Percentiles rank a stretch among this genome's conserved stretches.
Conservation (phyloP, 2,888 invertebrate genomes). For the Rutpela maculata region DNA sequence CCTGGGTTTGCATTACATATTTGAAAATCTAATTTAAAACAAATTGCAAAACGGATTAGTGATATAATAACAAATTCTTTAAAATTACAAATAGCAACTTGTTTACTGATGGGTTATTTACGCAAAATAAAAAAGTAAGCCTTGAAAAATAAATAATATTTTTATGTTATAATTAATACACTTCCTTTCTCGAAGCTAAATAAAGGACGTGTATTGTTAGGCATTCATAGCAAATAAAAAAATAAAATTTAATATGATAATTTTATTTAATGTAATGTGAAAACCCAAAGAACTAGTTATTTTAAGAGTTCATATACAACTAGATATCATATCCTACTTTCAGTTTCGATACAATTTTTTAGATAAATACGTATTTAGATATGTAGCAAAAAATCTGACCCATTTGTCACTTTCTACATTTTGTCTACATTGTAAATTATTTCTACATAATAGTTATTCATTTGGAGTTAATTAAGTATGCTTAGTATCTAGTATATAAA, state of each 20-base stretch:
- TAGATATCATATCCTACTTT: background rate
- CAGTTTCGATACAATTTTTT: background rate
- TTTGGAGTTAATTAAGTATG: background rate
- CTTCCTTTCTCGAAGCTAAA: background rate
- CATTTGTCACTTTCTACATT: background rate
- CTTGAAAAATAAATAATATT: background rate
- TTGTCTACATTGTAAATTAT: background rate
- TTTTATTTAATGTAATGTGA: background rate
- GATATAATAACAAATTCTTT: too few relatives aligned
- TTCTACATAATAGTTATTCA: background rate
- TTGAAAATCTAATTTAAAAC: too few relatives aligned
- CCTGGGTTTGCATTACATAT: too few relatives aligned
- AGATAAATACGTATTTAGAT: background rate
- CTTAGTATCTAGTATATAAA: background rate
- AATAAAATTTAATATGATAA: background rate
- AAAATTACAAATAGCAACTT: background rate
- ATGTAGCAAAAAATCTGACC: background rate
- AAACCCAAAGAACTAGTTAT: too few relatives aligned
- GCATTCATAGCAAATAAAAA: background rate
- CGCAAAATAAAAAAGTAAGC: background rate
- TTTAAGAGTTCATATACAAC: too few relatives aligned
- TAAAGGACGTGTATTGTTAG: background rate
- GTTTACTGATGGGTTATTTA: background rate
- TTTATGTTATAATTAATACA: background rate
- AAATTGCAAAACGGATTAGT: too few relatives aligned